A percentile compares a stretch with the other conserved stretches of the same genome.
These are phyloP conservation scores for Standfussiana lucernea DNA, from an alignment of 2,888 invertebrate species.

Conservation along the genomic window DNA sequence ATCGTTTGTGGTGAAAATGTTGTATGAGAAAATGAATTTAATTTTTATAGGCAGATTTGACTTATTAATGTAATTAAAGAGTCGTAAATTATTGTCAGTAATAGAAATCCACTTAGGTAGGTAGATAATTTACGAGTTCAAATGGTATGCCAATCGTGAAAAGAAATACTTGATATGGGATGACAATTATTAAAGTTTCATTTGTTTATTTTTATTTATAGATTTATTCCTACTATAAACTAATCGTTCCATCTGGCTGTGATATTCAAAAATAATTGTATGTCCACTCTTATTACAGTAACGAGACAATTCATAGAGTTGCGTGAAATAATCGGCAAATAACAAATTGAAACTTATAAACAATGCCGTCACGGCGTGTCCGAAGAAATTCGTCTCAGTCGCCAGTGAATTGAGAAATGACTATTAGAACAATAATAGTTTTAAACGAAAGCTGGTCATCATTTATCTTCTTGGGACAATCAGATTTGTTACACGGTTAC, in stretches of 20 bases:
- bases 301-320: constrained; percentile 60
- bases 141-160: constrained; percentile 5
- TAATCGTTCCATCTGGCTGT: constrained; percentile 41
- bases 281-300: constrained; percentile 55
- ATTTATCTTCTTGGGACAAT: constrained; percentile 82
- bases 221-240: constrained; percentile 25
- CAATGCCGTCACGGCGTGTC: constrained; percentile 77
- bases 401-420: constrained; percentile 82
- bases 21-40: constrained; percentile 13
- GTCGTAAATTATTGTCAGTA: background rate
- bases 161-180: background rate
- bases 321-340: constrained; percentile 66
- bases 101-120: background rate
- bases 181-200: constrained; percentile 1
- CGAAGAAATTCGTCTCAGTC: constrained; percentile 81
- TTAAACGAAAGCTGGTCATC: constrained; percentile 80
- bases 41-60: background rate
- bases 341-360: constrained; percentile 77
- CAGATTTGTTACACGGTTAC: constrained; percentile 77
- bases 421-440: constrained; percentile 84
- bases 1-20: constrained; percentile 6
- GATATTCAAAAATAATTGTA: constrained; percentile 47
- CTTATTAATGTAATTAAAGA: background rate
- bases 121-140: background rate
- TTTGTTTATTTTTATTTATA: constrained; percentile 3